Base-by-base conservation (phyloP, 2,888 invertebrate genomes). In the Tetropium fuscum region DNA sequence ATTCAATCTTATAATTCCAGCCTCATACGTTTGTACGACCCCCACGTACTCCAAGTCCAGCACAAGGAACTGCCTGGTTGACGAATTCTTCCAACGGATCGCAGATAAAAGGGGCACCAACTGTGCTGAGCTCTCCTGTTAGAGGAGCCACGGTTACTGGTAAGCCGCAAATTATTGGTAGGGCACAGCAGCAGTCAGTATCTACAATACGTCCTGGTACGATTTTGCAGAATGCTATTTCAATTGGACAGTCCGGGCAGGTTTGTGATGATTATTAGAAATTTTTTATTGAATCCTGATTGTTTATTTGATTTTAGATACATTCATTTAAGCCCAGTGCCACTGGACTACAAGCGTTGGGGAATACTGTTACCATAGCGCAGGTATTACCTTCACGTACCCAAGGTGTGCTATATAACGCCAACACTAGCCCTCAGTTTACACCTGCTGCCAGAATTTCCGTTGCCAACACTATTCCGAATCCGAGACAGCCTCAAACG, bases 341-440 rank as follows among this genome's bases (percentile, higher is more conserved):
- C 13, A 65, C 78, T 3, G 75, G 74, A 40, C 75, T 81, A 45
- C 80, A 81, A 68, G 68, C 78, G 16, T 64, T 81, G 20, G 77
- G 76, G n/a, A 76, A 72, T 59, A 72, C 81, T 8, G 80, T 81
- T 8, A 79, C 81, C 8, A 71, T 80, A 20, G 78, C 78, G 13
- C 82, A 81, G 69, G 80, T 81, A 36, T 53, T 81, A 30, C 81
- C 82, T n/a, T 61, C 76, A 13, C 72, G 82, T 32, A 80, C 80
- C 10, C 82, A 81, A 70, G 78, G 81, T 30, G 77, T 82, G 36
- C 80, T 82, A 15, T 82, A 82, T 57, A 78, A 69, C 63, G 63
- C 75, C 15, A 79, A 74, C 60, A 73, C 79, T 6, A 72, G 72
- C 15, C 66, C 71, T 4, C 78, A 75, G 56, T 75, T 77, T 45